A percentile compares a stretch with the other conserved stretches of the same genome.
These are phyloP conservation scores for Otus scops DNA, from an alignment of 2,797 vertebrate species.

Conservation along the genomic window DNA sequence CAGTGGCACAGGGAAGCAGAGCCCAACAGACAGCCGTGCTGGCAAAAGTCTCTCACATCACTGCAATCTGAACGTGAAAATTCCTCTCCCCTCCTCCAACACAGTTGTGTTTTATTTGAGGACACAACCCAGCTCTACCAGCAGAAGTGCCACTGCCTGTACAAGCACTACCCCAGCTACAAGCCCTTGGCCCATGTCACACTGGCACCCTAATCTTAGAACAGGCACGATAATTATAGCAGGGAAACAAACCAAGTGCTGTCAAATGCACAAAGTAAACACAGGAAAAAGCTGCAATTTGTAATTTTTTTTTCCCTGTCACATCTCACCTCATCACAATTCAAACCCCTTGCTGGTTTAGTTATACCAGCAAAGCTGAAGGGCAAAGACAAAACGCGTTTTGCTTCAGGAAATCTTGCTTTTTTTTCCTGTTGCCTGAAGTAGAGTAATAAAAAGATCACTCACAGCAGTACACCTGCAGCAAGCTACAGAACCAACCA, in stretches of 20 bases:
- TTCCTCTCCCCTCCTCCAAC: background rate
- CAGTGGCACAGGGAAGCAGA: background rate
- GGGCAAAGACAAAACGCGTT: background rate
- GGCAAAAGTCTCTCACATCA: background rate
- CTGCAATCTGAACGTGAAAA: background rate
- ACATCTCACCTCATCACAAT: background rate
- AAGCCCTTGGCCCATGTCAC: background rate
- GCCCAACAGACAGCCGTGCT: background rate
- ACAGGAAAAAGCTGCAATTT: background rate
- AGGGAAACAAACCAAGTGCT: background rate
- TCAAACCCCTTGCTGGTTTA: background rate
- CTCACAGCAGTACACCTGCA: background rate
- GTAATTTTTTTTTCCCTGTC: background rate
- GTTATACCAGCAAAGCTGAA: background rate
- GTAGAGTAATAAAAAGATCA: background rate
- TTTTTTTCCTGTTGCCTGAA: background rate
- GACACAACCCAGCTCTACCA: background rate
- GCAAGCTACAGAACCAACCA: background rate
- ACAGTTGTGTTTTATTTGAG: background rate
- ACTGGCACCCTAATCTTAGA: background rate
- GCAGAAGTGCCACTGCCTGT: background rate
- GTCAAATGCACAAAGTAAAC: background rate
- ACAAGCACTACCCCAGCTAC: background rate
- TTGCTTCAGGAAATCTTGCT: background rate
- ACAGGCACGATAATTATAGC: background rate